These are phyloP conservation scores for Apostichopus californicus DNA, from an alignment of 35 echinoderm and acorn worm species.

Conservation along the genomic window DNA sequence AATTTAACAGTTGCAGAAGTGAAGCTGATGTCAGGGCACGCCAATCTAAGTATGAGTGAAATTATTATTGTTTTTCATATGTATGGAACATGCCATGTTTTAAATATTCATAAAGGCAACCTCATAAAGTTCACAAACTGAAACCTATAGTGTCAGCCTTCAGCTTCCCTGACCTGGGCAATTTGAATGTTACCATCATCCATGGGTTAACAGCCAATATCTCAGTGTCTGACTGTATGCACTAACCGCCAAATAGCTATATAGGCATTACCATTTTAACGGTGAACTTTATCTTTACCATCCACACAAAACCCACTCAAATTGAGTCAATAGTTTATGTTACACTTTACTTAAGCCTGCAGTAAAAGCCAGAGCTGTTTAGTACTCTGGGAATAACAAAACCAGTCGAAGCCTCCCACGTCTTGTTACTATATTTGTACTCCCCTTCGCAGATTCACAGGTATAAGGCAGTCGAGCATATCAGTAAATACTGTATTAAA, in stretches of 20 bases:
- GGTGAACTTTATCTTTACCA: not conserved
- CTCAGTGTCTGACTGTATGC: not conserved
- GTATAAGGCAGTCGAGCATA: not conserved
- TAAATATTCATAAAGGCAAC: no score
- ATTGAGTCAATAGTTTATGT: not conserved
- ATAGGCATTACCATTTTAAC: not conserved
- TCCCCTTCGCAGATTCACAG: not conserved
- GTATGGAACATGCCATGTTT: no score
- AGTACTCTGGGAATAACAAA: not conserved
- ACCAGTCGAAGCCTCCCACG: conserved; percentile 11
- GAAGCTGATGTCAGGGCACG: no score
- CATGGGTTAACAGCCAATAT: no score
- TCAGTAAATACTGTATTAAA: not conserved
- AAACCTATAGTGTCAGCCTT: no score
- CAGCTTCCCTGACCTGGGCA: no score
- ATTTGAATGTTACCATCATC: no score
- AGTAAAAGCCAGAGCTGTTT: not conserved
- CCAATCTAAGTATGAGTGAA: no score
- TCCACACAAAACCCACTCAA: not conserved
- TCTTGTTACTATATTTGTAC: conserved; percentile 28
- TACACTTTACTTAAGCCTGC: not conserved
- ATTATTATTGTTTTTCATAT: no score
- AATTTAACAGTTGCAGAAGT: no score
- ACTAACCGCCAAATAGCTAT: not conserved
- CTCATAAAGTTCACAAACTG: no score